phyloP scores from a whole-genome alignment of 2,113 vertebrate species.

The Polypterus senegalus region DNA sequence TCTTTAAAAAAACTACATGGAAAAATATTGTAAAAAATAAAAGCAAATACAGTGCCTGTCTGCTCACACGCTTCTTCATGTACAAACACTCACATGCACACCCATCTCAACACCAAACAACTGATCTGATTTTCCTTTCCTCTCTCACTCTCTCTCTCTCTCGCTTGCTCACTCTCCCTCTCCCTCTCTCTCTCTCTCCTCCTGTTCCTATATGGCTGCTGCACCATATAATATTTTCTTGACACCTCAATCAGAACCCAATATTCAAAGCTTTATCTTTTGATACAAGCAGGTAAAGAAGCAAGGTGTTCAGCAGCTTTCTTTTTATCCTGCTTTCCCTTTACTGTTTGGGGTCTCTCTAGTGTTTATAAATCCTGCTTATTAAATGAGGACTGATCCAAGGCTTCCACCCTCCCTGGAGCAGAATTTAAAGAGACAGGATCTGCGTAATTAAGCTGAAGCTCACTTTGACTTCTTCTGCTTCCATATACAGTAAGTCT shows the following conservation, averaged over 20 bases:
- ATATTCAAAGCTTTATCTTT: slow-evolving; percentile 13
- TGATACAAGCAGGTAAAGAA: slow-evolving; percentile 4
- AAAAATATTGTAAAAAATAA: no score
- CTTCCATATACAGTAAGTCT: no score
- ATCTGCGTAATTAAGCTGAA: slow-evolving; percentile 30
- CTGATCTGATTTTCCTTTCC: slow-evolving; percentile 12
- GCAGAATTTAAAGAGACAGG: slow-evolving; percentile 55
- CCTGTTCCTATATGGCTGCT: slow-evolving; percentile 2
- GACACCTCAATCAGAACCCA: slow-evolving; percentile 6
- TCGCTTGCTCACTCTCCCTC: neutral
- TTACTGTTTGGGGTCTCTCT: slow-evolving; percentile 11
- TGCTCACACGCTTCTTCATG: slow-evolving; percentile 14
- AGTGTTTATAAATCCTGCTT: slow-evolving; percentile 43
- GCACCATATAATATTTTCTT: slow-evolving; percentile 3
- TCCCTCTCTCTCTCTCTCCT: neutral
- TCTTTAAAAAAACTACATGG: slow-evolving; percentile 8
- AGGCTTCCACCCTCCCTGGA: slow-evolving; percentile 23
- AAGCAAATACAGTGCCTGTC: slow-evolving; percentile 23
- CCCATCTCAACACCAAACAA: slow-evolving; percentile 19
- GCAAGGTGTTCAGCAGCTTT: slow-evolving; percentile 7
- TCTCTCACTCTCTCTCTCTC: neutral
- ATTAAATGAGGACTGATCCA: slow-evolving; percentile 32
- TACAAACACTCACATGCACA: slow-evolving; percentile 10
- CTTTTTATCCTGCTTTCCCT: slow-evolving; percentile 24
- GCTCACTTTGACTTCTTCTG: no score